phyloP scores from a whole-genome alignment of 1,140 invertebrate species.

The Aphelenchoides besseyi region DNA sequence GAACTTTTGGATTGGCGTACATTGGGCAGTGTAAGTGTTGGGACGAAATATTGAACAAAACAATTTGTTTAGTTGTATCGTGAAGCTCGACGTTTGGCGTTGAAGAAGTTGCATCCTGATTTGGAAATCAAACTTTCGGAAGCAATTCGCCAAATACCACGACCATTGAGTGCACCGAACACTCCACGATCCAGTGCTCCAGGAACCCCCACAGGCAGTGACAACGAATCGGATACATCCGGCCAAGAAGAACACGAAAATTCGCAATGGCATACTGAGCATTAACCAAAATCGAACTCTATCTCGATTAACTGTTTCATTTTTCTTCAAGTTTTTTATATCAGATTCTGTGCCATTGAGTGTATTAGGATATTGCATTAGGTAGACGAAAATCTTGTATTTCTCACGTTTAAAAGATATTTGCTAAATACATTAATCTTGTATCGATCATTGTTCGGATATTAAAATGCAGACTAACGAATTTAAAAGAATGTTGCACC shows the following conservation, averaged over 20 bases:
- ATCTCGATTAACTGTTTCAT: too few species aligned
- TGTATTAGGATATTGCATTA: background rate
- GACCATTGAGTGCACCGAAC: slow-evolving; percentile 49
- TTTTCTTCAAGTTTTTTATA: too few species aligned
- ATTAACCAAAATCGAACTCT: too few species aligned
- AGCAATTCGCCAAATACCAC: slow-evolving; percentile 49
- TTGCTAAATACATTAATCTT: too few species aligned
- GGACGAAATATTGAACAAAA: background rate
- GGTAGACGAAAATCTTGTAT: background rate
- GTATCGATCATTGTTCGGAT: too few species aligned
- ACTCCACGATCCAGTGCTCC: slow-evolving; percentile 47
- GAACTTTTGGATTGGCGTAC: slow-evolving; percentile 98
- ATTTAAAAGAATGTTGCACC: too few species aligned
- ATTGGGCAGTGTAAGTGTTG: slow-evolving; percentile 65
- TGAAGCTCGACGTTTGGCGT: slow-evolving; percentile 57
- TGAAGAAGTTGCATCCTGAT: slow-evolving; percentile 56
- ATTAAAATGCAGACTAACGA: too few species aligned
- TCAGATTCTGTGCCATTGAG: background rate
- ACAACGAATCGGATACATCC: slow-evolving; percentile 48
- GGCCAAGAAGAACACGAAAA: slow-evolving; percentile 56
- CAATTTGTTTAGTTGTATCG: slow-evolving; percentile 52
- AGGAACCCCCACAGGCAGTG: slow-evolving; percentile 35
- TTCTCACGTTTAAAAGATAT: background rate
- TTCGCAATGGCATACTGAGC: slow-evolving; percentile 34
- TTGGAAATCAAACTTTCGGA: slow-evolving; percentile 58